A percentile compares a stretch with the other conserved stretches of the same genome.
Conservation (phyloP, 2,113 vertebrate genomes). For the Clupea harengus region DNA sequence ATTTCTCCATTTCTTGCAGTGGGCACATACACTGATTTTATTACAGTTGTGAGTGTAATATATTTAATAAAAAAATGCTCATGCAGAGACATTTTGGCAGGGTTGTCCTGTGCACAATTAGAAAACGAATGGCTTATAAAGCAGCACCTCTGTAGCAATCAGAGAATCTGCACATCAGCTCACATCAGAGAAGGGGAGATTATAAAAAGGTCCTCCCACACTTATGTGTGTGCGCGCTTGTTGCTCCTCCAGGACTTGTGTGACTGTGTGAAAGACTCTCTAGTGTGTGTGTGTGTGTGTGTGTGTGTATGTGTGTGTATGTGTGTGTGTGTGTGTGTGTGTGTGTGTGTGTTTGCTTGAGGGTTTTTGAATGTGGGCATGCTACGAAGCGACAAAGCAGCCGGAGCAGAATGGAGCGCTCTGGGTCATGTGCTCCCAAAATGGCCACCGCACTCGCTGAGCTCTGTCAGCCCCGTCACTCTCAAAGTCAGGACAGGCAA, state of each 20-base stretch:
- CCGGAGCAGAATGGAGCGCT: neutral
- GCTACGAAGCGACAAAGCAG: neutral
- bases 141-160: slow-evolving; percentile 3
- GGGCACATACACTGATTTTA: neutral
- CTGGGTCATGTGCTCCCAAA: slow-evolving; percentile 10
- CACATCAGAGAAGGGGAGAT: neutral
- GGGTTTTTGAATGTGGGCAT: neutral
- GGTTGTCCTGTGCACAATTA: neutral
- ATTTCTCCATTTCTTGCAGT: neutral
- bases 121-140: neutral
- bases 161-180: neutral
- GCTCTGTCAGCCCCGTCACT: neutral
- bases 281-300: neutral
- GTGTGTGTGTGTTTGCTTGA: neutral
- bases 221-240: neutral
- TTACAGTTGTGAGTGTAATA: neutral
- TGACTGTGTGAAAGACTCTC: neutral
- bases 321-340: neutral
- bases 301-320: neutral
- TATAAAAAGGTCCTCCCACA: slow-evolving; percentile 3
- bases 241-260: neutral
- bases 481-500: slow-evolving; percentile 1
- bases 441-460: neutral
- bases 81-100: neutral
- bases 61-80: neutral